phyloP scores from a whole-genome alignment of 92 coral and sea anemone genomes.

The Paragorgia papillata region DNA sequence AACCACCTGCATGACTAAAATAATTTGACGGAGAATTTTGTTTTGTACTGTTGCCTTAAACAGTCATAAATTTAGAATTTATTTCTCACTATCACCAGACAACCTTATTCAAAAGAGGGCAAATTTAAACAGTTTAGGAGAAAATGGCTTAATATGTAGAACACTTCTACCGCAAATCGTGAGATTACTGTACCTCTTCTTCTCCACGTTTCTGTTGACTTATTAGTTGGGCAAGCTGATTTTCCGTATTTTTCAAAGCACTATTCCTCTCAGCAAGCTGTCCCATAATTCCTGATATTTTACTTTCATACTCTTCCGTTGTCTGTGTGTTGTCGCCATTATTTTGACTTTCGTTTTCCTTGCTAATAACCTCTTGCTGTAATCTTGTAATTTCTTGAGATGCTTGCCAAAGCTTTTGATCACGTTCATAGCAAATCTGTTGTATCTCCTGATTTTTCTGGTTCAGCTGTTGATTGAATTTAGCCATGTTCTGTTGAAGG shows the following conservation, averaged over 20 bases:
- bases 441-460: conserved; percentile 55
- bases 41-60: too few species aligned
- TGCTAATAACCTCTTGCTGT: conserved; percentile 54
- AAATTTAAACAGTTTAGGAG: too few species aligned
- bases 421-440: conserved; percentile 1
- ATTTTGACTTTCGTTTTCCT: conserved; percentile 19
- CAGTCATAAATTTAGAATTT: too few species aligned
- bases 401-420: conserved; percentile 20
- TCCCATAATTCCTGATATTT: conserved; percentile 65
- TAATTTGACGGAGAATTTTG: too few species aligned
- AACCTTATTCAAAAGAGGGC: too few species aligned
- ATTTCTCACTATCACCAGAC: too few species aligned
- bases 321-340: conserved; percentile 49
- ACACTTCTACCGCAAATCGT: too few species aligned
- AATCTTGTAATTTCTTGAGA: conserved; percentile 62
- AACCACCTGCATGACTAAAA: too few species aligned
- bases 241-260: conserved; percentile 66
- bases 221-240: conserved; percentile 51
- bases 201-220: conserved; percentile 60
- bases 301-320: conserved; percentile 52
- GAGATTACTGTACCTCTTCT: conserved; percentile 83
- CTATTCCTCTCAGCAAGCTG: conserved; percentile 75
- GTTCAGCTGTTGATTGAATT: conserved; percentile 50
- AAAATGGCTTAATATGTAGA: too few species aligned
- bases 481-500: conserved; percentile 48